Evolutionary conservation across 2,113 vertebrate genomes (phyloP).

Genomic region (Fregata magnificens): DNA sequence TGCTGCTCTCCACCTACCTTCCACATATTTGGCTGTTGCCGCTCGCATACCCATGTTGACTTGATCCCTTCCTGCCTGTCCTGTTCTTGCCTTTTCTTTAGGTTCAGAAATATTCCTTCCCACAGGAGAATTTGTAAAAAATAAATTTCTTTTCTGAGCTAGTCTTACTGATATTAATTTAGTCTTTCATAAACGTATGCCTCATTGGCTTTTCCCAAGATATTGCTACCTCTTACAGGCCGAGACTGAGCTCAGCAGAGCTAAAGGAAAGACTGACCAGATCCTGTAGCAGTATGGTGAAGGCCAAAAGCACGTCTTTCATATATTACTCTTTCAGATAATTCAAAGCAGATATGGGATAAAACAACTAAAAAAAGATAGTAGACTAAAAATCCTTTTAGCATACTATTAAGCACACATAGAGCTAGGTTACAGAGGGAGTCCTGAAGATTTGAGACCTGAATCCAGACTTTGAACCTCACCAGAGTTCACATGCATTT

Average conservation of each 20-base stretch:
- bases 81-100: neutral
- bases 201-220: neutral
- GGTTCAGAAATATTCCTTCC: neutral
- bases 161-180: neutral
- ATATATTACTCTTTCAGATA: neutral
- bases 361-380: neutral
- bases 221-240: neutral
- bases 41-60: rapidly evolving
- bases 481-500: neutral
- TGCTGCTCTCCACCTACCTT: neutral
- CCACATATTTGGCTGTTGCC: neutral
- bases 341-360: neutral
- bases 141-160: neutral
- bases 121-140: neutral
- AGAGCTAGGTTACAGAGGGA: neutral
- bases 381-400: neutral
- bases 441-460: neutral
- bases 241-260: neutral
- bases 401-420: neutral
- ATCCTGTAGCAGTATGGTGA: neutral
- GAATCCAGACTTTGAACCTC: neutral
- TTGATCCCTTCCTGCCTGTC: neutral
- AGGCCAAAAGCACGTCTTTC: neutral
- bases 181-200: neutral
- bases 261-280: neutral